These are phyloP conservation scores for Cydia strobilella DNA, from an alignment of 1,140 invertebrate genomes.

Conservation along the genomic window DNA sequence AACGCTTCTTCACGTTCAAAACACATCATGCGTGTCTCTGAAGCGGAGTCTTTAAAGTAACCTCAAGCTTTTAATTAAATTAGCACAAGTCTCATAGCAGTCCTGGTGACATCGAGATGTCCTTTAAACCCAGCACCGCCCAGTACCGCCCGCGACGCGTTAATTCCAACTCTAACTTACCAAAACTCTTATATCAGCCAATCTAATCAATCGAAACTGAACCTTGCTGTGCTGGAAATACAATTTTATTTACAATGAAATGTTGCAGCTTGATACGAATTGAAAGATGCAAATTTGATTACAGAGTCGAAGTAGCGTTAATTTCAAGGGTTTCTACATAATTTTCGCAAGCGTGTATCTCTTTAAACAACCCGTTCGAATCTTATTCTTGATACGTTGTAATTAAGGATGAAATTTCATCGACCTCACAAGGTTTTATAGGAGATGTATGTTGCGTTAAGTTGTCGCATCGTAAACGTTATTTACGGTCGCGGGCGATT, in stretches of 20 bases:
- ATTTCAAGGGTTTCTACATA: constrained; percentile 1
- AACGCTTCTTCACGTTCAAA: background rate
- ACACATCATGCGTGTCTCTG: background rate
- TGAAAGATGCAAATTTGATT: constrained; percentile 4
- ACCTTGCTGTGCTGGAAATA: background rate
- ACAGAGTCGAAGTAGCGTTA: constrained; percentile 18
- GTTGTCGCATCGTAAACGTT: constrained; percentile 69
- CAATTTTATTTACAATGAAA: background rate
- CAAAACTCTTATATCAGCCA: background rate
- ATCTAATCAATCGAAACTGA: background rate
- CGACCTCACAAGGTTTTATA: background rate
- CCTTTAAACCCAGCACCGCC: constrained; percentile 23
- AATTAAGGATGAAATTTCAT: background rate
- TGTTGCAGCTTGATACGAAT: background rate
- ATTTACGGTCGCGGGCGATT: constrained; percentile 67
- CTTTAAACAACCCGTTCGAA: background rate
- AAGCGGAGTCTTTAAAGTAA: background rate
- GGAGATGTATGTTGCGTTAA: constrained; percentile 27
- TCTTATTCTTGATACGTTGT: background rate
- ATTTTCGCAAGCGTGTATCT: background rate
- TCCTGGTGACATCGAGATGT: constrained; percentile 10
- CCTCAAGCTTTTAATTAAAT: constrained; percentile 1
- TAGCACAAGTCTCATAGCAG: constrained; percentile 1
- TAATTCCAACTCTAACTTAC: constrained; percentile 51
- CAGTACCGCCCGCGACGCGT: constrained; percentile 60